phyloP scores from a whole-genome alignment of 2,797 vertebrate species.

The Hirundo rustica region DNA sequence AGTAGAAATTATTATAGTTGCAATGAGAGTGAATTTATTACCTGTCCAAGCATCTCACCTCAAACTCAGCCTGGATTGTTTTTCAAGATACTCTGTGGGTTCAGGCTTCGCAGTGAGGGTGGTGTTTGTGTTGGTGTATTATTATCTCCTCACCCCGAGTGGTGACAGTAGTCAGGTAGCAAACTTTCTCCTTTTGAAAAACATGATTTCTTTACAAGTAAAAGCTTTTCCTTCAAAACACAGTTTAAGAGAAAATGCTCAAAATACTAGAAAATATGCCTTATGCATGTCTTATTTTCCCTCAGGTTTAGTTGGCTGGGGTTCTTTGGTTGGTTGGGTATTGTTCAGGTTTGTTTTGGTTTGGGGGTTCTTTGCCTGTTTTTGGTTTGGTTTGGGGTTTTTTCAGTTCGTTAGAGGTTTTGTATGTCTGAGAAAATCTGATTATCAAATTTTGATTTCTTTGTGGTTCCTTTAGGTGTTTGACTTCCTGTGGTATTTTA shows the following conservation, averaged over 20 bases:
- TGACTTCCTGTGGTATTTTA: not conserved
- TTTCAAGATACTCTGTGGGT: not conserved
- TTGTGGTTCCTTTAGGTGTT: not conserved
- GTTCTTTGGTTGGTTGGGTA: not conserved
- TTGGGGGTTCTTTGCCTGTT: not conserved
- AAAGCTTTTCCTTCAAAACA: not conserved
- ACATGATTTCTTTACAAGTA: not conserved
- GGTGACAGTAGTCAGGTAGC: not conserved
- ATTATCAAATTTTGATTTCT: not conserved
- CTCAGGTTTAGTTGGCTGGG: not conserved
- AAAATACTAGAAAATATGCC: not conserved
- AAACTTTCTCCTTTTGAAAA: not conserved
- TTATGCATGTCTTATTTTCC: not conserved
- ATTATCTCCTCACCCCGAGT: rapidly evolving
- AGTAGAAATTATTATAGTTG: not conserved
- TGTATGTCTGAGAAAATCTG: not conserved
- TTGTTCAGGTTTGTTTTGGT: not conserved
- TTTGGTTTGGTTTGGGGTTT: not conserved
- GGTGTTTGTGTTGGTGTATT: not conserved
- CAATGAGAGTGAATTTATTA: not conserved
- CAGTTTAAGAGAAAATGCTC: not conserved
- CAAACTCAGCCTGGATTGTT: not conserved
- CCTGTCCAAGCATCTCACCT: not conserved
- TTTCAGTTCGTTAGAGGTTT: not conserved
- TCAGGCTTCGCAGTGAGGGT: not conserved